These are phyloP conservation scores for Coendou prehensilis DNA, from an alignment of 2,797 vertebrate species.

Conservation along the genomic window DNA sequence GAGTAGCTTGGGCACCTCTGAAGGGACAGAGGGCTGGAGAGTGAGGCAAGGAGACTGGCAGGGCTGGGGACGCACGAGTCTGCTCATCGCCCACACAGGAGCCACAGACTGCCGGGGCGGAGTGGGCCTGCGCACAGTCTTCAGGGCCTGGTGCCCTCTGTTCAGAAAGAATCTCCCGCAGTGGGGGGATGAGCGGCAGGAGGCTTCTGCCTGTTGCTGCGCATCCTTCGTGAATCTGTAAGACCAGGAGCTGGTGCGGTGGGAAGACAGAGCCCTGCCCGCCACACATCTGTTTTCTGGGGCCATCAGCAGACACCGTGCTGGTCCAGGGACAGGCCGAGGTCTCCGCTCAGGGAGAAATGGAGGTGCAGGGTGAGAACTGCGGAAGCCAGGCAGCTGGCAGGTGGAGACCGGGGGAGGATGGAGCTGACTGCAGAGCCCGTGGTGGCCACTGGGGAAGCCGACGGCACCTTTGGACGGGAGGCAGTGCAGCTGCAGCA, in stretches of 20 bases:
- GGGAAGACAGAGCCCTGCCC: not conserved
- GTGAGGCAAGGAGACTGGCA: not conserved
- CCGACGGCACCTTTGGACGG: no score
- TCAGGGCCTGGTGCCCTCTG: not conserved
- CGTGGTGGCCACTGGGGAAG: no score
- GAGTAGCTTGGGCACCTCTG: not conserved
- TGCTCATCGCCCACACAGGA: no score
- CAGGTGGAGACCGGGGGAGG: not conserved
- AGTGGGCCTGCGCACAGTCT: not conserved
- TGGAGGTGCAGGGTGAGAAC: rapidly evolving
- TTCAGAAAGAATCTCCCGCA: not conserved
- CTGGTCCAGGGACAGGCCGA: not conserved
- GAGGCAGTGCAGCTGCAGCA: no score
- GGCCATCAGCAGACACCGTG: not conserved
- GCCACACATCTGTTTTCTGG: not conserved
- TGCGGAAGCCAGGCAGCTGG: not conserved
- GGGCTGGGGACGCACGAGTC: not conserved
- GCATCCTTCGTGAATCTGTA: not conserved
- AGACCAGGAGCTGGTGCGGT: not conserved
- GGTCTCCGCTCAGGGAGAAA: not conserved
- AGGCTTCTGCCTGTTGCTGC: not conserved
- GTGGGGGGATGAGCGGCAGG: not conserved
- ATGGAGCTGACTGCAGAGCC: not conserved
- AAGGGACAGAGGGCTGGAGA: not conserved
- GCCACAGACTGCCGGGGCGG: not conserved